These are phyloP conservation scores for Pyxicephalus adspersus DNA, from an alignment of 2,113 vertebrate genomes.

Conservation along the genomic window DNA sequence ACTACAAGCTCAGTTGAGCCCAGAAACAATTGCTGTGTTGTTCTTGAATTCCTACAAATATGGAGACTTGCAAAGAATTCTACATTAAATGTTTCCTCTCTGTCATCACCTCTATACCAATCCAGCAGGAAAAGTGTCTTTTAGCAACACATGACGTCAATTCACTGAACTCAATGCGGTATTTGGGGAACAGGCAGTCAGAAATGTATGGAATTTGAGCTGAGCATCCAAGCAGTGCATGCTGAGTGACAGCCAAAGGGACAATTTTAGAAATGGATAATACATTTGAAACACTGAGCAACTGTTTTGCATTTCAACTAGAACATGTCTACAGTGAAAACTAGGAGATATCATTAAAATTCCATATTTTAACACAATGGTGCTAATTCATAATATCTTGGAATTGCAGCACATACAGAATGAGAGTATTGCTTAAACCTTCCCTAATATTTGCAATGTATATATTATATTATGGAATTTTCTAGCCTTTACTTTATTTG, in stretches of 20 bases:
- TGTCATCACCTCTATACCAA: slow-evolving; percentile 11
- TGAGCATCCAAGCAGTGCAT: slow-evolving; percentile 25
- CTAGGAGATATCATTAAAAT: slow-evolving; percentile 7
- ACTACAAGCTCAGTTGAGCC: too few relatives aligned
- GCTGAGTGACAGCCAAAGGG: slow-evolving; percentile 17
- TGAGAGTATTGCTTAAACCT: too few relatives aligned
- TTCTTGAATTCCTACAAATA: too few relatives aligned
- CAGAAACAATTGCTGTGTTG: too few relatives aligned
- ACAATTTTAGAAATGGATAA: slow-evolving; percentile 25
- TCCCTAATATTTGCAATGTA: too few relatives aligned
- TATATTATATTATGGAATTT: too few relatives aligned
- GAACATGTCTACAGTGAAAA: slow-evolving; percentile 51
- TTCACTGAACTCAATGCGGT: background rate
- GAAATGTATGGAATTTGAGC: slow-evolving; percentile 38
- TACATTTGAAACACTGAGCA: slow-evolving; percentile 35
- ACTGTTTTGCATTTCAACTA: slow-evolving; percentile 49
- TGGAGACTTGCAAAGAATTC: background rate
- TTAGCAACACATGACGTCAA: slow-evolving; percentile 34
- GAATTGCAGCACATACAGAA: too few relatives aligned
- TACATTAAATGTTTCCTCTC: background rate
- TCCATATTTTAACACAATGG: slow-evolving; percentile 14
- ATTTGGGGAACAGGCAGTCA: slow-evolving; percentile 36
- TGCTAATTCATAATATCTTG: background rate
- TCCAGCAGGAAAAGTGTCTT: slow-evolving; percentile 21
- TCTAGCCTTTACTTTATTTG: too few relatives aligned